Base-by-base conservation (phyloP, 2,888 invertebrate genomes). In the Rhimphoctona megacephalus region DNA sequence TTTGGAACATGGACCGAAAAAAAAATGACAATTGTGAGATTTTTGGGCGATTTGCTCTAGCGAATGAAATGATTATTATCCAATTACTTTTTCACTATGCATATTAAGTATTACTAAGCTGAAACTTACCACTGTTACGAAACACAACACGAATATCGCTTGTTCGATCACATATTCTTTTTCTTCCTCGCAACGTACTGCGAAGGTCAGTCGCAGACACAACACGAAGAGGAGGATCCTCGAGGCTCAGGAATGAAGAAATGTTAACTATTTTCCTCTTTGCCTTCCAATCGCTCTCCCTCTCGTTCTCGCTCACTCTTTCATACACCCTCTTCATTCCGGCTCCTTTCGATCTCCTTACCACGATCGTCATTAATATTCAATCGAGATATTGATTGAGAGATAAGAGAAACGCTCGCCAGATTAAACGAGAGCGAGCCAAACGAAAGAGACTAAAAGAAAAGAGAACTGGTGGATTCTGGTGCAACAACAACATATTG, bases 311-410 rank as follows among this genome's bases (percentile, higher is more conserved):
- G 17, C 57, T 33, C 43, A 57, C 36, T n/a, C 54, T 74, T 25
- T 52, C 33, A 39, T 61, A 46, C 66, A 14, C 74, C 33, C 46
- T 78, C 66, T 73, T 66, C 49, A 14, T 73, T 36, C 25, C 80
- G 25, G 64, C 69, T 70, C 66, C 54, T 72, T 57, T 54, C n/a
- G 36, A 77, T 70, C 67, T 80, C 74, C 67, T 36, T 80, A 66
- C 49, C 69, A 36, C 66, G 77, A 81, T 83, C 79, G 52, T 70
- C 76, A 84, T 84, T 76, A 80, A 84, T 80, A 81, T 81, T 81
- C 81, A 78, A 81, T 85, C 81, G 66, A 57, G 77, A 81, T 81
- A 81, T 73, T 72, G 85, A 81, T 85, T 77, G 70, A 72, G 79
- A 83, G 83, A 83, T 83, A 83, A 78, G 67, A 8, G 22, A 57